These are phyloP conservation scores for Hydrotaea cyrtoneurina DNA, from an alignment of 2,888 invertebrate genomes.

Conservation along the genomic window DNA sequence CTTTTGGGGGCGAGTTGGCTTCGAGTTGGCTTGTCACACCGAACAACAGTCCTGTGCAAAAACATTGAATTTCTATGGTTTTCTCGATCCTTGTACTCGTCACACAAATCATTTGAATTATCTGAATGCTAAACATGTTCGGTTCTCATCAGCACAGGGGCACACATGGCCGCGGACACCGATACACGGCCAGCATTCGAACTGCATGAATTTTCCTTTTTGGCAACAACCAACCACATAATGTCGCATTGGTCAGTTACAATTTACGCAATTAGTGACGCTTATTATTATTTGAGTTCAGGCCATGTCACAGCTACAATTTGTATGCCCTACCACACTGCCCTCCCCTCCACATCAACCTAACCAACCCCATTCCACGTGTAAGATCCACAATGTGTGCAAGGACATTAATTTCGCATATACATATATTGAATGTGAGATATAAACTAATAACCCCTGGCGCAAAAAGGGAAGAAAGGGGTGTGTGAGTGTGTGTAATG, in stretches of 20 bases:
- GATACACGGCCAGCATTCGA: not conserved
- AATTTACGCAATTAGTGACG: conserved; percentile 66
- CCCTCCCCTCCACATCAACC: no score
- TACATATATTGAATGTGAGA: conserved; percentile 15
- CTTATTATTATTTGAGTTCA: conserved; percentile 64
- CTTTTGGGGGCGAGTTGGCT: no score
- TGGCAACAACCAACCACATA: conserved; percentile 62
- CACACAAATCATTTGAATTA: not conserved
- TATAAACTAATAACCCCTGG: not conserved
- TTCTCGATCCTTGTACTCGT: not conserved
- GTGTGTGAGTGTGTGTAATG: not conserved
- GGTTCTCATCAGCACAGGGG: not conserved
- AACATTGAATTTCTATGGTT: no score
- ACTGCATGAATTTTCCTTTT: conserved; percentile 44
- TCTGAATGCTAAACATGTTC: not conserved
- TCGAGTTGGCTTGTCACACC: no score
- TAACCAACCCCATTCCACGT: not conserved
- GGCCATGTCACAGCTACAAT: conserved; percentile 28
- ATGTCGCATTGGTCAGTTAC: conserved; percentile 66
- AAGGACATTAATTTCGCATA: conserved; percentile 12
- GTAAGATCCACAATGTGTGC: not conserved
- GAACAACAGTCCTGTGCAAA: no score
- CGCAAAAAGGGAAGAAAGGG: not conserved
- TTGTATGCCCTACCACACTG: not conserved
- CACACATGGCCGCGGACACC: conserved; percentile 10